Base-by-base conservation (phyloP, 2,113 vertebrate genomes). In the Pluvialis apricaria region DNA sequence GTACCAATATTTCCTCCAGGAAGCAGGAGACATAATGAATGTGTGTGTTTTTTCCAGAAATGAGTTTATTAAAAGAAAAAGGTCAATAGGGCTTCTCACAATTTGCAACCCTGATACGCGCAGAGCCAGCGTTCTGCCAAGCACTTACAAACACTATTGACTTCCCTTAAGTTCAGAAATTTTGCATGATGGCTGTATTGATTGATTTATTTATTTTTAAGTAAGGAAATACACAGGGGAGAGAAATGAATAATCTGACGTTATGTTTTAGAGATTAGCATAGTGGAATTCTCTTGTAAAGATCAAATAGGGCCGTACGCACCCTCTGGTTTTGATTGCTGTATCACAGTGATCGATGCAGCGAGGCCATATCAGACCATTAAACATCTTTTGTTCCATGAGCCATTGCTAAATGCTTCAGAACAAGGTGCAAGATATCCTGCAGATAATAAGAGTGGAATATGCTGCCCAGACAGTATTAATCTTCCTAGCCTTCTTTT, bases 371-470 rank as follows among this genome's bases (percentile, higher is more conserved):
- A 71, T 82, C 73, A 86, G 77, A 68, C 72, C 96, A 94, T 96
- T 95, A 91, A 96, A 62, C 77, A 85, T 75, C 77, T 88, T 88
- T 83, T 88, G 77, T 92, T 96, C 93, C 58, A 38, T 76, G 73
- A 94, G 73, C 88, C 86, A 76, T 71, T 86, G 91, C 92, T 94
- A 95, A 96, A 94, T 84, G 65, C 76, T 85, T 92, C 83, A 86
- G 69, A 94, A 88, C 45, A 91, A 94, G 86, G 82, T 93, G 89
- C 88, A 94, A 91, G 96, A 87, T 94, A 84, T 87, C 88, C 70
- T 85, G 66, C 52, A 90, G 93, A 94, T 92, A 92, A 55, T 79
- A 91, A 71, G 65, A 92, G 73, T 44, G 44, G 89, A 89, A 91
- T 92, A 87, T 75, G 91, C 81, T 91, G 18, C 83, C 65, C 64